Conservation (phyloP, 2,888 invertebrate species). For the Noctua fimbriata region DNA sequence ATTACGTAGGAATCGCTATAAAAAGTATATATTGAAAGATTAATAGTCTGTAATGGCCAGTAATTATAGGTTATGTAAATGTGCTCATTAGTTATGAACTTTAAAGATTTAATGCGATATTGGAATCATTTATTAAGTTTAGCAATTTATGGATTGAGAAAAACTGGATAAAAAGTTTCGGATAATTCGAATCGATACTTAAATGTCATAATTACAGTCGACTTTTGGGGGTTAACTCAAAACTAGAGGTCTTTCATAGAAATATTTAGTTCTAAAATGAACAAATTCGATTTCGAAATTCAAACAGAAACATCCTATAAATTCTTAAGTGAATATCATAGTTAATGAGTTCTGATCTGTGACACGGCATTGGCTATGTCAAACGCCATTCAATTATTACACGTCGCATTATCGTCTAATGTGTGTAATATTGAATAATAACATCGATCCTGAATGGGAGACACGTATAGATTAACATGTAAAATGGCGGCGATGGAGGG, state of each 20-base stretch:
- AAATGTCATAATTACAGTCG: neutral
- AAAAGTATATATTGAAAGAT: conserved; percentile 56
- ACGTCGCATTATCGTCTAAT: conserved; percentile 69
- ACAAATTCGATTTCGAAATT: conserved; percentile 6
- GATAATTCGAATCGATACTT: neutral
- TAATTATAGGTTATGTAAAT: conserved; percentile 41
- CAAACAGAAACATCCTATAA: conserved; percentile 27
- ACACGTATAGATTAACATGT: conserved; percentile 75
- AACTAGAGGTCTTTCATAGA: neutral
- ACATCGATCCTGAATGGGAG: conserved; percentile 74
- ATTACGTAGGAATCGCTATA: conserved; percentile 48
- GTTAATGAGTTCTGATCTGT: conserved; percentile 79
- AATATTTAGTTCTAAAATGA: neutral
- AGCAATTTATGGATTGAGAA: neutral
- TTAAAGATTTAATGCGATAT: conserved; percentile 11
- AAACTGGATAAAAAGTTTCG: neutral
- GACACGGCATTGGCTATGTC: conserved; percentile 76
- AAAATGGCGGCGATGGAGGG: conserved; percentile 70
- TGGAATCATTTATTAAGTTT: conserved; percentile 5
- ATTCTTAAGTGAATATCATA: conserved; percentile 53
- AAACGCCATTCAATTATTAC: conserved; percentile 78
- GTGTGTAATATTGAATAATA: conserved; percentile 76
- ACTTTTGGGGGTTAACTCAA: neutral
- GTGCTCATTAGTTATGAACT: conserved; percentile 20
- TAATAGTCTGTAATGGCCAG: conserved; percentile 46